Conservation (phyloP, 2,797 vertebrate species). For the Halcyon badia region DNA sequence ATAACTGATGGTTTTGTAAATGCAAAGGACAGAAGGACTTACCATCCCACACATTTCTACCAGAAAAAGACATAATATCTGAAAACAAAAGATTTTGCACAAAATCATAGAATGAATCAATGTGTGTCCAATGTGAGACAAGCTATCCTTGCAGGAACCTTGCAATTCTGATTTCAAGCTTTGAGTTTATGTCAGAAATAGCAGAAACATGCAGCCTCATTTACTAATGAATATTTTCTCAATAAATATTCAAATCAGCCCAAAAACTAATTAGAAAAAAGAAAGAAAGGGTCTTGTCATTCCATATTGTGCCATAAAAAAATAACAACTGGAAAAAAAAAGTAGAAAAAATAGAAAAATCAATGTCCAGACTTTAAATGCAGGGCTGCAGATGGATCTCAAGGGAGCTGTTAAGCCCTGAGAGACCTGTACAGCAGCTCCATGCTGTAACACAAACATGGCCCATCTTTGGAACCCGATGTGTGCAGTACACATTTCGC, state of each 20-base stretch:
- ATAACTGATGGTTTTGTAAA: neutral
- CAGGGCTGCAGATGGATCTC: neutral
- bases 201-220: neutral
- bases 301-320: neutral
- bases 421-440: neutral
- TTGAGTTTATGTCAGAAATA: neutral
- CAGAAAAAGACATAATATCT: neutral
- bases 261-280: neutral
- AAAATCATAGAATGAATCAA: neutral
- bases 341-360: neutral
- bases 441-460: neutral
- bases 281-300: neutral
- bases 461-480: neutral
- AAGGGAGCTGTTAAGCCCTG: neutral
- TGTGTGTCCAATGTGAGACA: neutral
- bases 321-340: neutral
- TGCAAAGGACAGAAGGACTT: neutral
- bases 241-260: neutral
- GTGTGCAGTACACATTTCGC: neutral
- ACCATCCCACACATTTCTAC: neutral
- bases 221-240: neutral
- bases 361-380: neutral
- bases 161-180: neutral
- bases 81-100: neutral
- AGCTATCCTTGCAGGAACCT: neutral